Base-by-base conservation (phyloP, 1,140 invertebrate genomes). In the Trichogramma pretiosum region DNA sequence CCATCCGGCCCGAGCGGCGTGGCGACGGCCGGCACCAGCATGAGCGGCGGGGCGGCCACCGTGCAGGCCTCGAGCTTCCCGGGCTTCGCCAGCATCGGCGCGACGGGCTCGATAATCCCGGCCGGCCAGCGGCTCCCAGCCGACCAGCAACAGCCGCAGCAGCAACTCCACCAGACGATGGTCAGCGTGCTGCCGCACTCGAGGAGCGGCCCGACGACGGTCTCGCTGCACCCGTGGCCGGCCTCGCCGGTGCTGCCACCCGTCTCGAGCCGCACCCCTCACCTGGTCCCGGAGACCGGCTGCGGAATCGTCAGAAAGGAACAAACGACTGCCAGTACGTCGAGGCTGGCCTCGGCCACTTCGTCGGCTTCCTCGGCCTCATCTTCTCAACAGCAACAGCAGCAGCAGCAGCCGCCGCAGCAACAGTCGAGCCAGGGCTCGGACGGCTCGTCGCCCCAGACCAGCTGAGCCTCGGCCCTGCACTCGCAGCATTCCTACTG, bases 241-340 rank as follows among this genome's bases (percentile, higher is more conserved):
- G 77, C 78, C 42, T 83, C 80, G 63, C 82, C 83, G 54, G 78
- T 84, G 44, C 69, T 85, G 55, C 82, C 82, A 50, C 77, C 82
- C 43, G 77, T 82, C 52, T 79, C 79, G 54, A 79, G 78, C 56
- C 73, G 83, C 48, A 82, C 83, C 53, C 79, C 79, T 39, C 82
- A 85, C 65, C 76, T 84, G 40, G 80, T 84, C 33, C 82, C 83
- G 17, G 83, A 84, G 61, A 81, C 80, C 52, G 74, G 60, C 63
- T 73, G 55, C 67, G 23, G 19, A 5, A n/a, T n/a, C n/a, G n/a
- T n/a, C n/a, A 69, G 34, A 69, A 74, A 56, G 60, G 71, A 56
- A 63, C 70, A 52, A 22, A 32, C 33, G 57, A 43, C 37, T 3
- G 35, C 33, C 8, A 48, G 52, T 17, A 46, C 53, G 13, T 52